Evolutionary conservation across 2,888 invertebrate species (phyloP), one percentile per base, ranked within the genome.

Genomic region (Seladonia tumulorum): DNA sequence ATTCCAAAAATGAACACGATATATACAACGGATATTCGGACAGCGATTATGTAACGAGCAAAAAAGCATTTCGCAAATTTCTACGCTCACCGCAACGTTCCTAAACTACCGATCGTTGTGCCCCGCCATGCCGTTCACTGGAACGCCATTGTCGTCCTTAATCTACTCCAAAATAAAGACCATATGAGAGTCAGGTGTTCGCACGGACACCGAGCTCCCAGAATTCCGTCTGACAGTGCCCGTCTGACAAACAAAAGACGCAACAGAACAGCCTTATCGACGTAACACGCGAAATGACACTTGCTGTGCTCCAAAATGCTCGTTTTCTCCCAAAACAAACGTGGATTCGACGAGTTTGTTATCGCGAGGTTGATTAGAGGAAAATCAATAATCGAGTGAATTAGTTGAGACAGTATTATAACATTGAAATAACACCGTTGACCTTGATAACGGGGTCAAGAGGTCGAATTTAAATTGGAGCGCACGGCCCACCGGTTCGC

Each of bases 11-110:
- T 79, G 22, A n/a, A 47, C 73, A 71, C 80, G 45, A 79, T 74
- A 87, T 78, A 82, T 81, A 76, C 66, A 70, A 73, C 53, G 78
- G 60, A 63, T 60, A 18, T 76, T 76, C 84, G 75, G 29, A 70
- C 76, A 45, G 12, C 0, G 53, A 76, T 91, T 92, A 92, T 88
- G 87, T 92, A 92, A 92, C 89, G 12, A 29, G 22, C 25, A 79
- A 83, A 70, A 71, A 63, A 80, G 42, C 42, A 4, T 76, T 57
- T 57, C 18, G 2, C 35, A 49, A 10, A 12, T 7, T 49, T 22
- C 29, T 14, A 49, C 47, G 22, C 25, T 18, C 5, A n/a, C 16
- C 45, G 22, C 66, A 82, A 71, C 29, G 66, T 2, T 68, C 1
- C 35, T 8, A 1, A 35, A 8, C 1, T 7, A 35, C 35, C 5